Evolutionary conservation across 53 echinoderm and acorn worm species (phyloP).

Genomic region (Holothuria scabra): DNA sequence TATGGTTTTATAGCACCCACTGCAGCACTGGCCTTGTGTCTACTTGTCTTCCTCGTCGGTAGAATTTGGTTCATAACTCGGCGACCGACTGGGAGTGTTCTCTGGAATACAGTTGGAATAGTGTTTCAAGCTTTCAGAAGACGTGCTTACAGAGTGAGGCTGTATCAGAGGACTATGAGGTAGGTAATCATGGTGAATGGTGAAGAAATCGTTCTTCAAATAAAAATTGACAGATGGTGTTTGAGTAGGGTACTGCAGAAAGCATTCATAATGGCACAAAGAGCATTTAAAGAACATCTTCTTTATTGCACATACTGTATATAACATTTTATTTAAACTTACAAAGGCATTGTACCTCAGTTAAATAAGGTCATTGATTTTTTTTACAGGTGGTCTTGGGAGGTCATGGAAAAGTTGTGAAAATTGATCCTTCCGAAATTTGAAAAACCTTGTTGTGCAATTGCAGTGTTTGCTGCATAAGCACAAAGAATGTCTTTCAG

Average conservation of each 20-base stretch:
- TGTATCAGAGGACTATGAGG: conserved; percentile 52
- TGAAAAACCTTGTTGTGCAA: too few relatives aligned
- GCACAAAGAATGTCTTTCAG: too few relatives aligned
- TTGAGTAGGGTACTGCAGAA: not conserved
- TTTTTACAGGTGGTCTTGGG: too few relatives aligned
- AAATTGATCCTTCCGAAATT: too few relatives aligned
- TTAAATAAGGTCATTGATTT: too few relatives aligned
- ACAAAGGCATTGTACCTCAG: too few relatives aligned
- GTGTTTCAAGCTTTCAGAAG: conserved; percentile 73
- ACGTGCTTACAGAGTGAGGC: conserved; percentile 46
- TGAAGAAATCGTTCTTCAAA: not conserved
- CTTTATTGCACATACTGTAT: too few relatives aligned
- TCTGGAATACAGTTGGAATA: conserved; percentile 84
- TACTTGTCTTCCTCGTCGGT: conserved; percentile 71
- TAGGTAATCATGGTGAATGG: not conserved
- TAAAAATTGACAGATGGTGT: not conserved
- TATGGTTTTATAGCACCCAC: conserved; percentile 68
- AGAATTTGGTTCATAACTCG: conserved; percentile 70
- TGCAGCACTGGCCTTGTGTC: conserved; percentile 49
- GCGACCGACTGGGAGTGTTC: conserved; percentile 85
- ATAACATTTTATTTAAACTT: too few relatives aligned
- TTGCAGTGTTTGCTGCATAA: too few relatives aligned
- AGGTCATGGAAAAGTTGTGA: too few relatives aligned
- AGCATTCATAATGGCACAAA: too few relatives aligned
- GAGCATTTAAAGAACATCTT: too few relatives aligned